These are phyloP conservation scores for Leptobrachium leishanense DNA, from an alignment of 2,113 vertebrate species.

Conservation along the genomic window DNA sequence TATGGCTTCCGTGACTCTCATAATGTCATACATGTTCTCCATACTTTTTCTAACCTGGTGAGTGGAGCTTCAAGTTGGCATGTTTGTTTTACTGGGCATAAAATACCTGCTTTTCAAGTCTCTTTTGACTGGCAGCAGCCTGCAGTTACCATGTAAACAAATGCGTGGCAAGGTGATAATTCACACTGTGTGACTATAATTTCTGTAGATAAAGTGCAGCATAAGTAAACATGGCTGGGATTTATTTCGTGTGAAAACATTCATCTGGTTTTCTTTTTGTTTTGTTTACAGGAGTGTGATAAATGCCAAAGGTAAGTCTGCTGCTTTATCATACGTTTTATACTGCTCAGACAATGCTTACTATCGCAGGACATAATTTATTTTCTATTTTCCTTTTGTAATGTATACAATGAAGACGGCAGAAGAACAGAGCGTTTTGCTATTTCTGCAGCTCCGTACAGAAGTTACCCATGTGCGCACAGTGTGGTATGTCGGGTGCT, in stretches of 20 bases:
- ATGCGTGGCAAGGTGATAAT: background rate
- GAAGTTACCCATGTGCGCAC: slow-evolving; percentile 92
- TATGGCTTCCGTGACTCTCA: slow-evolving; percentile 17
- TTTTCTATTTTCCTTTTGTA: slow-evolving; percentile 46
- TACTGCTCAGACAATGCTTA: background rate
- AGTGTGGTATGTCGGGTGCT: slow-evolving; percentile 77
- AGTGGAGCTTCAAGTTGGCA: slow-evolving; percentile 3
- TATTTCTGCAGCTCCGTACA: slow-evolving; percentile 94
- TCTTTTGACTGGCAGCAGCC: background rate
- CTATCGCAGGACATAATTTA: background rate
- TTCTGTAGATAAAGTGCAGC: slow-evolving; percentile 13
- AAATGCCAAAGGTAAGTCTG: slow-evolving; percentile 90
- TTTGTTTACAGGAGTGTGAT: slow-evolving; percentile 88
- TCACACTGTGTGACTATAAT: slow-evolving; percentile 22
- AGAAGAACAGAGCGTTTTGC: slow-evolving; percentile 98
- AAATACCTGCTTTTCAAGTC: slow-evolving; percentile 10
- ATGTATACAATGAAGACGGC: slow-evolving; percentile 71
- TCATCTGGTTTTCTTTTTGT: slow-evolving; percentile 52
- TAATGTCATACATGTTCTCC: slow-evolving; percentile 23
- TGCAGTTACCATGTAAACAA: slow-evolving; percentile 26
- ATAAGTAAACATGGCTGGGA: slow-evolving; percentile 18
- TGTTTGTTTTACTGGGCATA: background rate
- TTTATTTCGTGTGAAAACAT: slow-evolving; percentile 11
- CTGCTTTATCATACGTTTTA: slow-evolving; percentile 29
- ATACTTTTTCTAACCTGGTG: slow-evolving; percentile 28